Conservation (phyloP, 2,113 vertebrate genomes). For the Carassius carassius region DNA sequence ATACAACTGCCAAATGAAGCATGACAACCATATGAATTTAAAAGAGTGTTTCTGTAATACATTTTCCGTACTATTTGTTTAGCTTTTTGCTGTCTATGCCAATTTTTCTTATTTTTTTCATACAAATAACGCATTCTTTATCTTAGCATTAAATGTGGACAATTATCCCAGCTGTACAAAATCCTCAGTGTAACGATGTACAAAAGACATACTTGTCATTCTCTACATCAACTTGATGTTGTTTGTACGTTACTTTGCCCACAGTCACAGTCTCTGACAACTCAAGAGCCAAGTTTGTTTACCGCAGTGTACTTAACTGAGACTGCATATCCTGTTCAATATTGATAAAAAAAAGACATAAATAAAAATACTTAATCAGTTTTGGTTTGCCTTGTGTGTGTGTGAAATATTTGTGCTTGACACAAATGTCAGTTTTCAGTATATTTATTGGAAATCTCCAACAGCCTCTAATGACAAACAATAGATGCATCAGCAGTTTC, state of each 20-base stretch:
- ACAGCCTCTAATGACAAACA: conserved; percentile 23
- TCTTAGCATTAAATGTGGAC: conserved; percentile 30
- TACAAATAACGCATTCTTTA: conserved; percentile 7
- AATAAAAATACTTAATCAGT: conserved; percentile 18
- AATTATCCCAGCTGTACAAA: conserved; percentile 44
- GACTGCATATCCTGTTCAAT: conserved; percentile 66
- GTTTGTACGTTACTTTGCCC: conserved; percentile 49
- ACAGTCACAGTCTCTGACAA: conserved; percentile 50
- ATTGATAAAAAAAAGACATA: conserved; percentile 63
- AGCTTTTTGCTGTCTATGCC: not conserved
- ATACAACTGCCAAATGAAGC: conserved; percentile 13
- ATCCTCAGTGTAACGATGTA: conserved; percentile 58
- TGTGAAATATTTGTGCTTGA: not conserved
- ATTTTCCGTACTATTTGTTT: not conserved
- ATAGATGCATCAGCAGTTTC: conserved; percentile 31
- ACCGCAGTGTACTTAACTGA: conserved; percentile 60
- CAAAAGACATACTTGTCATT: conserved; percentile 56
- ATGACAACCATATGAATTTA: conserved; percentile 5
- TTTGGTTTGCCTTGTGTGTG: not conserved
- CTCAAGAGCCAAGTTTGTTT: conserved; percentile 62
- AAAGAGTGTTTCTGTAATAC: not conserved
- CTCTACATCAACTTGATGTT: conserved; percentile 44
- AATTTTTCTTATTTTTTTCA: too few relatives aligned
- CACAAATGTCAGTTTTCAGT: not conserved
- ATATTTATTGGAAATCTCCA: conserved; percentile 25